phyloP scores from a whole-genome alignment of 2,113 vertebrate genomes.

The Notothenia coriiceps region DNA sequence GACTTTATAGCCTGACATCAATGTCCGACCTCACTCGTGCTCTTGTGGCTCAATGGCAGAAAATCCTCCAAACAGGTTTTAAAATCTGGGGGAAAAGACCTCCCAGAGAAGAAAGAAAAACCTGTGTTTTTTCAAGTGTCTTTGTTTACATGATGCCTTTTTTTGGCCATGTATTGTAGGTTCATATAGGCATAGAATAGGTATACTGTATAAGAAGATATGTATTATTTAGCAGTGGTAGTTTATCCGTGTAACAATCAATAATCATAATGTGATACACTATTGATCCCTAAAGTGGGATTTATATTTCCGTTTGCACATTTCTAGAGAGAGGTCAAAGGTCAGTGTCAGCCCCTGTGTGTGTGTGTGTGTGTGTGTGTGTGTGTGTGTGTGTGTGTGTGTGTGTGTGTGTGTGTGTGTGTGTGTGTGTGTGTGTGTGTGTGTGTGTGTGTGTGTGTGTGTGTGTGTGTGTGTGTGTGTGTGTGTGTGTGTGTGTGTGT shows the following conservation, averaged over 20 bases:
- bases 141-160: no score
- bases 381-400: neutral
- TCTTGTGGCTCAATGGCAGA: neutral
- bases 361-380: neutral
- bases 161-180: no score
- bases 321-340: slow-evolving; percentile 28
- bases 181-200: no score
- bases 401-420: neutral
- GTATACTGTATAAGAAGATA: neutral
- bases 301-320: neutral
- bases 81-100: neutral
- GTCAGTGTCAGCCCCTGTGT: slow-evolving; percentile 7
- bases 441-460: no score
- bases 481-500: neutral
- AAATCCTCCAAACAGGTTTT: neutral
- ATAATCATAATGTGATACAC: slow-evolving; percentile 16
- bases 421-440: neutral
- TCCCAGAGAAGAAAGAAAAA: neutral
- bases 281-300: slow-evolving; percentile 29
- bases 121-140: neutral
- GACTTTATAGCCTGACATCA: neutral
- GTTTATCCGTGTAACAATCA: neutral
- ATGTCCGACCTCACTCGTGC: neutral
- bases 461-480: neutral
- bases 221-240: neutral